A percentile compares a stretch with the other conserved stretches of the same genome.
Conservation (phyloP, 2,888 invertebrate species). For the Lagria hirta region DNA sequence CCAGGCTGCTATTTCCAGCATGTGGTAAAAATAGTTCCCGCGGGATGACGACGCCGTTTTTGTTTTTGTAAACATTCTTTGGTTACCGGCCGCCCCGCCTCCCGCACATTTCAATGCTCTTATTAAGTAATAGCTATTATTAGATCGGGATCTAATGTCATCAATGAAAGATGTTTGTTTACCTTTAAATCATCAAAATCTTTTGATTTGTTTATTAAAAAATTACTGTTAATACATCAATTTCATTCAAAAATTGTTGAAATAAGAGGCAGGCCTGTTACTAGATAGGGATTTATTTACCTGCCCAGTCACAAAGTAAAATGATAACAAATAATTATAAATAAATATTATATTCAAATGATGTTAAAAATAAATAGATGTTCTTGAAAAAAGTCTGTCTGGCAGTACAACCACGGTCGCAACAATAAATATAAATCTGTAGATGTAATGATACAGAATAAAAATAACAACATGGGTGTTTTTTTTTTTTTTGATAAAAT, state of each 20-base stretch:
- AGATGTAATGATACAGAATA: slow-evolving; percentile 37
- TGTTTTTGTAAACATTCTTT: slow-evolving; percentile 29
- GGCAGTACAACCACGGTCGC: slow-evolving; percentile 49
- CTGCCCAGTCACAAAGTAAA: slow-evolving; percentile 40
- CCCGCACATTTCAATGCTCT: slow-evolving; percentile 32
- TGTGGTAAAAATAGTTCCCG: slow-evolving; percentile 35
- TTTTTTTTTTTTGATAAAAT: too few species aligned
- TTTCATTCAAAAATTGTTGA: slow-evolving; percentile 29
- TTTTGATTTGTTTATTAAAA: slow-evolving; percentile 33
- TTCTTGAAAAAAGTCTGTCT: slow-evolving; percentile 42
- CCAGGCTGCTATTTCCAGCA: slow-evolving; percentile 35
- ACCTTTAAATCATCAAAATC: background rate
- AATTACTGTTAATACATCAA: slow-evolving; percentile 37
- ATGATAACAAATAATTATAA: slow-evolving; percentile 41
- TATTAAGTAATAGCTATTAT: slow-evolving; percentile 38
- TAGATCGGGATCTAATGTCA: slow-evolving; percentile 21
- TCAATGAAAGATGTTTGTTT: background rate
- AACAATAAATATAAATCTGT: slow-evolving; percentile 37
- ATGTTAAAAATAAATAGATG: slow-evolving; percentile 37
- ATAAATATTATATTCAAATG: slow-evolving; percentile 37
- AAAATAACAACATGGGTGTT: slow-evolving; percentile 25
- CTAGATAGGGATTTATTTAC: slow-evolving; percentile 45
- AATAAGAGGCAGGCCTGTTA: slow-evolving; percentile 42
- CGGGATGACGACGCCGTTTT: slow-evolving; percentile 32
- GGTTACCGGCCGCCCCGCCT: slow-evolving; percentile 35